A percentile compares a stretch with the other conserved stretches of the same genome.
phyloP scores from a whole-genome alignment of 2,888 invertebrate genomes.

The Melipona bicolor region DNA sequence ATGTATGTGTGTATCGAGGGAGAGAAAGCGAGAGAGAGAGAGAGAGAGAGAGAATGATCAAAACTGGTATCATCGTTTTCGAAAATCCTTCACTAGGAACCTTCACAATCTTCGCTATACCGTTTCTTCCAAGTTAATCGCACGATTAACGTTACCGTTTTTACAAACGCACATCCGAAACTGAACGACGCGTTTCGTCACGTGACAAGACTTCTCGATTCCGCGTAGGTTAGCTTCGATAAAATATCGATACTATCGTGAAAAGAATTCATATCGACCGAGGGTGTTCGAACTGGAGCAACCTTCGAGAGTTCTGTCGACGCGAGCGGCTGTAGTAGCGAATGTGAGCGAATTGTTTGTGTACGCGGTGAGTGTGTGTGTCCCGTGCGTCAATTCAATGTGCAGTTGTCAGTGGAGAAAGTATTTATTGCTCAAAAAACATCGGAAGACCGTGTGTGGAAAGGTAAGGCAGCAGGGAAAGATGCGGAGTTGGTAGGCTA shows the following conservation, averaged over 20 bases:
- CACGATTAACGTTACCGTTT: conserved; percentile 34
- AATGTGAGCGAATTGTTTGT: conserved; percentile 56
- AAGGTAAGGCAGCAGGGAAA: conserved; percentile 67
- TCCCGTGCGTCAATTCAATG: conserved; percentile 84
- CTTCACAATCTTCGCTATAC: background rate
- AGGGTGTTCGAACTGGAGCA: conserved; percentile 11
- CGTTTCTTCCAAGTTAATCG: conserved; percentile 40
- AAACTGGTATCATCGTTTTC: conserved; percentile 22
- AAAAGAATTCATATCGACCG: conserved; percentile 54
- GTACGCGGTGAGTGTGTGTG: conserved; percentile 73
- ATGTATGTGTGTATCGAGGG: too few species aligned
- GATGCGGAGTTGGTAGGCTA: conserved; percentile 67
- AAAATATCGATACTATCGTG: conserved; percentile 1
- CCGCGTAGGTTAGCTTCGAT: conserved; percentile 37
- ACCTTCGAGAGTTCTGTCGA: conserved; percentile 61
- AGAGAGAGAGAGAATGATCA: conserved; percentile 29
- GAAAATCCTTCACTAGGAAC: background rate
- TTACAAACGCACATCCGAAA: conserved; percentile 46
- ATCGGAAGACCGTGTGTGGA: conserved; percentile 74
- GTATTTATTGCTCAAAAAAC: conserved; percentile 84
- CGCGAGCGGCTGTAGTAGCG: conserved; percentile 68
- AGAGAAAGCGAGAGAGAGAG: background rate
- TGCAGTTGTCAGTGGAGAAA: conserved; percentile 83
- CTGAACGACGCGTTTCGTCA: background rate
- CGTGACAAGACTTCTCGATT: conserved; percentile 16